Evolutionary conservation across 2,888 invertebrate genomes (phyloP), one percentile per base, ranked within the genome.

Genomic region (Polymixis lichenea): DNA sequence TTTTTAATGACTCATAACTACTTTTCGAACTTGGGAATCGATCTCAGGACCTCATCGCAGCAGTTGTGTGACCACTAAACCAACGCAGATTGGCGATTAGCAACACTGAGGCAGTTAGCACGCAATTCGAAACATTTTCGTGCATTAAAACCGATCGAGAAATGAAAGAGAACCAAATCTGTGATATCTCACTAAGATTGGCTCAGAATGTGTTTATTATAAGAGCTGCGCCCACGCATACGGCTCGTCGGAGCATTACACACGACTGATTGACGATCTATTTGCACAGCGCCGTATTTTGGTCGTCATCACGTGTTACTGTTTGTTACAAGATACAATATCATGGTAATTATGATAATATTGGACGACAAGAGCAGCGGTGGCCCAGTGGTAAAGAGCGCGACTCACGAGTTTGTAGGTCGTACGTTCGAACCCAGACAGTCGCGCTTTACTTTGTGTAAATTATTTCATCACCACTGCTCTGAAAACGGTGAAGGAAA

Each of bases 141-240:
- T 22, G 2, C 28, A 17, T 43, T 55, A 15, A 19, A 55, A 49
- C n/a, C 4, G 15, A 32, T 13, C 13, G 61, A 55, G 49, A 60
- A 69, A 65, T 51, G 53, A n/a, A 77, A 65, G 15, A 17, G 58
- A 13, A 58, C 60, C 69, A 66, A 82, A 69, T 69, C 77, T 77
- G 69, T 77, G 69, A 80, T 69, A 72, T 65, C 58, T 83, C 67
- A 68, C 67, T 65, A 51, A 58, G 58, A 83, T 83, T 83, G 83
- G 67, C 68, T 78, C 53, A 25, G 65, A 65, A 60, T 67, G 46
- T 80, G 80, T 80, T 80, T 80, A 78, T 81, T 69, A 38, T 65
- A 64, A 65, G 72, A 65, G 65, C 4, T 51, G 43, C 68, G 79
- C 81, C 81, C 68, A 81, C 81, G 72, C 81, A 83, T 49, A 64